Percentiles rank a stretch among this genome's conserved stretches.
These are phyloP conservation scores for Lytechinus pictus DNA, from an alignment of 35 echinoderm and acorn worm genomes.

Conservation along the genomic window DNA sequence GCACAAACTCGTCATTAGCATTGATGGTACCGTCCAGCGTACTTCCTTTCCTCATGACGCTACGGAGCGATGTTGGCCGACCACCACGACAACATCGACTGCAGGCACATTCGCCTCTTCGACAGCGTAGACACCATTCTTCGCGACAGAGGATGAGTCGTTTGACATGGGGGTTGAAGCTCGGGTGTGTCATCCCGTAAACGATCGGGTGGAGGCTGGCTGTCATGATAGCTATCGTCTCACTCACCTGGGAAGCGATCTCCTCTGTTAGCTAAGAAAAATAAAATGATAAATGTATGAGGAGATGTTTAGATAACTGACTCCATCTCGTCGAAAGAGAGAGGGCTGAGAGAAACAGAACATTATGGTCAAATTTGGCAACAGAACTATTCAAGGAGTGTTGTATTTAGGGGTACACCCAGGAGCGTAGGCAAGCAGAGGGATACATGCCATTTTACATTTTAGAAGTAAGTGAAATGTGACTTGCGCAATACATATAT, in stretches of 20 bases:
- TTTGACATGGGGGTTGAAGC: conserved; percentile 25
- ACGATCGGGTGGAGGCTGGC: conserved; percentile 33
- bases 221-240: conserved; percentile 23
- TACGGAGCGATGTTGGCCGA: conserved; percentile 12
- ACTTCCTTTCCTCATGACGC: not conserved
- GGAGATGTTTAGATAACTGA: no score
- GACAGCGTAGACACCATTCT: not conserved
- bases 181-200: conserved; percentile 26
- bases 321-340: no score
- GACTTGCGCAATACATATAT: no score
- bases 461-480: no score
- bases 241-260: not conserved
- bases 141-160: conserved; percentile 22
- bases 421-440: no score
- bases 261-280: conserved; percentile 25
- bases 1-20: conserved; percentile 26
- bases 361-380: no score
- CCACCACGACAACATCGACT: not conserved
- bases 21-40: conserved; percentile 15
- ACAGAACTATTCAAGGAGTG: no score
- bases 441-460: no score
- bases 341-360: no score
- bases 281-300: not conserved
- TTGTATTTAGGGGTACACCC: no score
- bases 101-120: not conserved